Base-by-base conservation (phyloP, 2,888 invertebrate species). In the Agrotis segetum region DNA sequence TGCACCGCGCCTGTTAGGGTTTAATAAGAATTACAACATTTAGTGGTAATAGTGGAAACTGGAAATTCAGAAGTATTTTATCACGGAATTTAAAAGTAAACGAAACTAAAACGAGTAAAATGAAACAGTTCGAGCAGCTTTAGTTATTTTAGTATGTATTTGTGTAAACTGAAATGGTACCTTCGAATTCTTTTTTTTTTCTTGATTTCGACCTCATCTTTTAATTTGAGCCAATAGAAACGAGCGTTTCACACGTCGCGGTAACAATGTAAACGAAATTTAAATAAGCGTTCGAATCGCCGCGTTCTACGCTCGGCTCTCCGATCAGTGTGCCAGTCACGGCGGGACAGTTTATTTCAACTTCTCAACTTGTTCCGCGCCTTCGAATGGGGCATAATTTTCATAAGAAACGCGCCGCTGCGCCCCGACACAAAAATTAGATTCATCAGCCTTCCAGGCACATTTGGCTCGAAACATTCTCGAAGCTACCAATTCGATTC, bases 311-410 rank as follows among this genome's bases (percentile, higher is more conserved):
- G 82, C 79, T 67, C 74, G 74, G 60, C 71, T 72, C 64, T n/a
- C 56, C 56, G 88, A 92, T 94, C 91, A 87, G 92, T 86, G 92
- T 94, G 92, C 95, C 82, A 94, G 95, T 95, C 95, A 95, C 95
- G 95, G 85, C 88, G 90, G 90, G 93, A 93, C 95, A 94, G 95
- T 96, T 95, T 95, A 94, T 95, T 95, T 92, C 92, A 94, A 95
- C 94, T 95, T 94, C 92, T 91, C 92, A 95, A 96, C 93, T 95
- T 92, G 90, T 88, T 88, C 88, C 88, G 86, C 88, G 89, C 92
- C 92, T 94, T 95, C 93, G 90, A 94, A 95, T 92, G 93, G 94
- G 90, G 94, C 93, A 95, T 95, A 95, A 95, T 95, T 95, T 95
- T 95, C 94, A 94, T 94, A 95, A 93, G 92, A 90, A 94, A 92